Evolutionary conservation across 2,113 vertebrate species (phyloP).

Genomic region (Corythaixoides concolor): DNA sequence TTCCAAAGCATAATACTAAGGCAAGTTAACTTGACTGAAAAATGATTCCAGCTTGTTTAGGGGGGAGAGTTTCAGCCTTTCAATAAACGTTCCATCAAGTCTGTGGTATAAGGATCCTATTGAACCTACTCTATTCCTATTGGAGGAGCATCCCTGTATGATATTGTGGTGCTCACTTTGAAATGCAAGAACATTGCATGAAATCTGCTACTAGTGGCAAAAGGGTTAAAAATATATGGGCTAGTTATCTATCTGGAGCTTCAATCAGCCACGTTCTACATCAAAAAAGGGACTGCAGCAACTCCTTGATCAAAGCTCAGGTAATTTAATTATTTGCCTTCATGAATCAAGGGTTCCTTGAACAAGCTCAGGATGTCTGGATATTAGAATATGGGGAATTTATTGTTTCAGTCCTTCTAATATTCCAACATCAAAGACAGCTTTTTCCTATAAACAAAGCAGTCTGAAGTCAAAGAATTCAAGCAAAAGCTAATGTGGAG

Average conservation of each 20-base stretch:
- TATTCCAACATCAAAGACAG: slow-evolving; percentile 42
- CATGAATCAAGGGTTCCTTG: slow-evolving; percentile 40
- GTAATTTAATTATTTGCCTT: slow-evolving; percentile 70
- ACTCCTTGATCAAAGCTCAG: slow-evolving; percentile 58
- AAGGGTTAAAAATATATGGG: slow-evolving; percentile 18
- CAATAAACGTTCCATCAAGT: neutral
- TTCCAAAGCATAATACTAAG: neutral
- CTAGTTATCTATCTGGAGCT: neutral
- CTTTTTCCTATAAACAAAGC: slow-evolving; percentile 20
- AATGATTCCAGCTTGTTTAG: neutral
- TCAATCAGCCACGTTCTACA: slow-evolving; percentile 29
- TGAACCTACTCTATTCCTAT: neutral
- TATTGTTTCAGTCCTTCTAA: slow-evolving; percentile 58
- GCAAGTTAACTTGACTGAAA: neutral
- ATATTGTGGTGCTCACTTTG: neutral
- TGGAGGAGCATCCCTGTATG: neutral
- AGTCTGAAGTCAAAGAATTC: slow-evolving; percentile 6
- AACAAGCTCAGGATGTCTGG: slow-evolving; percentile 28
- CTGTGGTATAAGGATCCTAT: neutral
- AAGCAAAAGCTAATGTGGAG: neutral
- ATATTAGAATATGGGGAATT: slow-evolving; percentile 50
- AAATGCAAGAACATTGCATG: neutral
- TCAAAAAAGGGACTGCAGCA: slow-evolving; percentile 34
- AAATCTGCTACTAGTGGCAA: neutral
- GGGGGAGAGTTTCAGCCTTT: neutral